A percentile compares a stretch with the other conserved stretches of the same genome.
These are phyloP conservation scores for Mesembrinibis cayennensis DNA, from an alignment of 2,113 vertebrate species.

Conservation along the genomic window DNA sequence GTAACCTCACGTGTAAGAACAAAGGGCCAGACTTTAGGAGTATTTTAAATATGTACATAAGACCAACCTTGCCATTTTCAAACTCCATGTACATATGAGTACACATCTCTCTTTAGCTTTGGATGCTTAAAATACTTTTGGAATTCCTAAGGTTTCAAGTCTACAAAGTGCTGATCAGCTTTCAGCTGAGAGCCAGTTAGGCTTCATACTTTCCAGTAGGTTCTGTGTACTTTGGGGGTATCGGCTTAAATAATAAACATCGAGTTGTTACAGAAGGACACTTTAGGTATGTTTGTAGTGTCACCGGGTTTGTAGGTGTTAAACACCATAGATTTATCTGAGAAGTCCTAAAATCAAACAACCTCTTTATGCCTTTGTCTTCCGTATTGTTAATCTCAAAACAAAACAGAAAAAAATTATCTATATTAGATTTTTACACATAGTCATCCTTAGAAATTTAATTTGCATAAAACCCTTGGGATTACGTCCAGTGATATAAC, in stretches of 20 bases:
- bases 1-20: fast-evolving
- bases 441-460: neutral
- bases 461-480: neutral
- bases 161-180: neutral
- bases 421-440: fast-evolving
- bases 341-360: neutral
- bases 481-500: neutral
- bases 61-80: neutral
- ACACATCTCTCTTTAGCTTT: neutral
- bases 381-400: neutral
- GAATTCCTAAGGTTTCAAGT: neutral
- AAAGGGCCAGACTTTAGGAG: neutral
- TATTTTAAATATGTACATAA: neutral
- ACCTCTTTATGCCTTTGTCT: neutral
- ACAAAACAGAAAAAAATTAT: neutral
- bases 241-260: neutral
- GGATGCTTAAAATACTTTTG: neutral
- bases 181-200: neutral
- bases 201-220: neutral
- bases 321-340: neutral
- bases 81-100: fast-evolving
- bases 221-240: neutral
- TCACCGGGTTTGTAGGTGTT: neutral
- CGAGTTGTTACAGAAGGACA: fast-evolving
- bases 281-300: neutral